Percentiles rank a stretch among this genome's conserved stretches.
These are phyloP conservation scores for Chondrosia reniformis DNA, from an alignment of 37 sponge, comb jelly and placozoan species.

Conservation along the genomic window DNA sequence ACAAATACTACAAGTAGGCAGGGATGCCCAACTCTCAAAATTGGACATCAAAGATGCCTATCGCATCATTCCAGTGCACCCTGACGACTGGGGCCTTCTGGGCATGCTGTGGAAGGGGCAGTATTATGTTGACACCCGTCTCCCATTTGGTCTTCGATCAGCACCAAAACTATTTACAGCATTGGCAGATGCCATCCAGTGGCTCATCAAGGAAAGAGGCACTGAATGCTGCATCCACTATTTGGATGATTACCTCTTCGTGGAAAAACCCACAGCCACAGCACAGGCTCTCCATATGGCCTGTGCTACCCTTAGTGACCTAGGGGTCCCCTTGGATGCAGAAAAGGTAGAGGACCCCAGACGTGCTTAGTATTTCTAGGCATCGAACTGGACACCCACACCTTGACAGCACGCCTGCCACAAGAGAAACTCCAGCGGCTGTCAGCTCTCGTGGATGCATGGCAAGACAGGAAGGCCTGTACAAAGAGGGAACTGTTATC, in stretches of 20 bases:
- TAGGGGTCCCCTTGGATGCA: conserved; percentile 31
- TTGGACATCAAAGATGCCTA: conserved; percentile 26
- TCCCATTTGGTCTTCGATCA: conserved; percentile 38
- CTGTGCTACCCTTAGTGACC: not conserved
- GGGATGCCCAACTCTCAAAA: conserved; percentile 22
- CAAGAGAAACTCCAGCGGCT: conserved; percentile 12
- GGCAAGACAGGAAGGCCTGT: not conserved
- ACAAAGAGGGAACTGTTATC: conserved; percentile 35
- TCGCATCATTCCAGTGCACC: conserved; percentile 31
- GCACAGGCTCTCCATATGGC: not conserved
- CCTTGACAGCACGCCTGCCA: conserved; percentile 16
- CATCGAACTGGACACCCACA: conserved; percentile 25
- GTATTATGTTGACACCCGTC: conserved; percentile 23
- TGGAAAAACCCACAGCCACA: not conserved
- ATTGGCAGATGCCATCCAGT: conserved; percentile 21
- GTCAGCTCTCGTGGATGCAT: not conserved
- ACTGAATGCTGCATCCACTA: conserved; percentile 12
- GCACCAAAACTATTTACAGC: conserved; percentile 33
- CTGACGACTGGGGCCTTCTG: conserved; percentile 28
- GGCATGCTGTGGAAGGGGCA: conserved; percentile 31
- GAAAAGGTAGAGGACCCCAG: conserved; percentile 32
- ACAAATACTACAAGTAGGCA: conserved; percentile 1
- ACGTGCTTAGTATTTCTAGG: conserved; percentile 26
- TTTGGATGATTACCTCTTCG: conserved; percentile 22
- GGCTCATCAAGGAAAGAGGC: conserved; percentile 10